Percentiles rank a stretch among this genome's conserved stretches.
These are phyloP conservation scores for Trialeurodes vaporariorum DNA, from an alignment of 1,140 invertebrate genomes.

Conservation along the genomic window DNA sequence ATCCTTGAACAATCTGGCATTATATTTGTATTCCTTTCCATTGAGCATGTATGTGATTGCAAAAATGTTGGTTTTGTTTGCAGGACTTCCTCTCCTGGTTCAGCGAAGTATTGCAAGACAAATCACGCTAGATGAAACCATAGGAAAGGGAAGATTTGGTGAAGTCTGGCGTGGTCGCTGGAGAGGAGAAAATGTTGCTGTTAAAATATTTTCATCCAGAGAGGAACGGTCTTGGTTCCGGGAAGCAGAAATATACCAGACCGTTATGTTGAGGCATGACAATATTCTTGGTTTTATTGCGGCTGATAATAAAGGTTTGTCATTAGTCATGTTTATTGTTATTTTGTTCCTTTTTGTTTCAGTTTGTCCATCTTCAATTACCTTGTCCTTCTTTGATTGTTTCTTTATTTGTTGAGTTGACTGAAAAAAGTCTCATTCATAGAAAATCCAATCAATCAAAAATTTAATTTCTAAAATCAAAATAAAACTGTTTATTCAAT, in stretches of 20 bases:
- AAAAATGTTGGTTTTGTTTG: no score
- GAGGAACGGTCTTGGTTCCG: slow-evolving; percentile 81
- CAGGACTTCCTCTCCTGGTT: slow-evolving; percentile 62
- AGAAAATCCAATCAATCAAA: no score
- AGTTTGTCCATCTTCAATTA: not conserved
- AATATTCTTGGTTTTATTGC: slow-evolving; percentile 88
- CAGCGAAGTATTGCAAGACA: slow-evolving; percentile 68
- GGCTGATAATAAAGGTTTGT: slow-evolving; percentile 47
- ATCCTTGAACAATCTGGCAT: no score
- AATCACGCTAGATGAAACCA: slow-evolving; percentile 58
- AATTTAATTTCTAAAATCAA: no score
- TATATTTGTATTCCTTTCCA: no score
- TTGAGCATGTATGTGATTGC: no score
- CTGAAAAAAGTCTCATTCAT: no score
- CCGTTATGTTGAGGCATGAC: slow-evolving; percentile 70
- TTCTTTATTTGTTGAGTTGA: not conserved
- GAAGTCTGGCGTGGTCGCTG: slow-evolving; percentile 81
- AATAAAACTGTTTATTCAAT: no score
- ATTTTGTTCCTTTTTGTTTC: not conserved
- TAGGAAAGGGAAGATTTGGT: slow-evolving; percentile 75
- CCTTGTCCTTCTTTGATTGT: no score
- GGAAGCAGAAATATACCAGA: slow-evolving; percentile 85
- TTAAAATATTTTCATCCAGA: slow-evolving; percentile 81
- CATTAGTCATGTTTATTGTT: no score
- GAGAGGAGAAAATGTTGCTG: slow-evolving; percentile 78